A percentile compares a stretch with the other conserved stretches of the same genome.
These are phyloP conservation scores for Lysandra bellargus DNA, from an alignment of 2,888 invertebrate genomes.

Conservation along the genomic window DNA sequence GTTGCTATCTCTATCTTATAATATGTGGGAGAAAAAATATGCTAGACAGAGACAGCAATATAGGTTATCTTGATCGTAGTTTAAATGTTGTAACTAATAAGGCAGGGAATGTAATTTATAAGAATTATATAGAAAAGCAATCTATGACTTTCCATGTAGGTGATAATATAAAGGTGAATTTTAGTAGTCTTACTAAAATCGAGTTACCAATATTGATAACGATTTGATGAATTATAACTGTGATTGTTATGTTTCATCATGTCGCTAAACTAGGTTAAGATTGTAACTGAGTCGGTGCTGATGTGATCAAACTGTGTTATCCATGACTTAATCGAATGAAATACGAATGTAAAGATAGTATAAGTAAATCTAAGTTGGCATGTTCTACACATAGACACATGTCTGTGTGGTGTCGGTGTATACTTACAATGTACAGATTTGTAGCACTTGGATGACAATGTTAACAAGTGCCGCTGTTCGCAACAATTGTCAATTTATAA, in stretches of 20 bases:
- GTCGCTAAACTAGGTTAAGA: neutral
- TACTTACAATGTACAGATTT: neutral
- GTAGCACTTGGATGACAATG: neutral
- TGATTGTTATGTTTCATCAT: slow-evolving; percentile 9
- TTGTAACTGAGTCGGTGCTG: neutral
- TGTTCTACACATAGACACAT: too few species aligned
- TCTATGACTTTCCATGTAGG: neutral
- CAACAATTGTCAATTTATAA: neutral
- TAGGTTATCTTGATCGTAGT: too few species aligned
- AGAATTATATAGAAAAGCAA: neutral
- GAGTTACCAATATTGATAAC: slow-evolving; percentile 22
- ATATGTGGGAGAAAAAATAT: neutral
- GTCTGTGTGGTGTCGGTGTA: too few species aligned
- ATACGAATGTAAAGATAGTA: neutral
- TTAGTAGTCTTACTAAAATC: slow-evolving; percentile 15
- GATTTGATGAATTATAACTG: slow-evolving; percentile 14
- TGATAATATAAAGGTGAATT: neutral
- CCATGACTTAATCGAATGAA: neutral
- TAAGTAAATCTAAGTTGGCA: too few species aligned
- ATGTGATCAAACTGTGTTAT: neutral
- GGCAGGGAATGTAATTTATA: neutral
- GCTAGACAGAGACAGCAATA: too few species aligned
- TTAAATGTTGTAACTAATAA: too few species aligned
- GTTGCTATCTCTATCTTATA: neutral
- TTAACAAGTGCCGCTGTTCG: too few species aligned